A percentile compares a stretch with the other conserved stretches of the same genome.
These are phyloP conservation scores for Aphrocallistes beatrix DNA, from an alignment of 37 sponge, comb jelly and placozoan species.

Conservation along the genomic window DNA sequence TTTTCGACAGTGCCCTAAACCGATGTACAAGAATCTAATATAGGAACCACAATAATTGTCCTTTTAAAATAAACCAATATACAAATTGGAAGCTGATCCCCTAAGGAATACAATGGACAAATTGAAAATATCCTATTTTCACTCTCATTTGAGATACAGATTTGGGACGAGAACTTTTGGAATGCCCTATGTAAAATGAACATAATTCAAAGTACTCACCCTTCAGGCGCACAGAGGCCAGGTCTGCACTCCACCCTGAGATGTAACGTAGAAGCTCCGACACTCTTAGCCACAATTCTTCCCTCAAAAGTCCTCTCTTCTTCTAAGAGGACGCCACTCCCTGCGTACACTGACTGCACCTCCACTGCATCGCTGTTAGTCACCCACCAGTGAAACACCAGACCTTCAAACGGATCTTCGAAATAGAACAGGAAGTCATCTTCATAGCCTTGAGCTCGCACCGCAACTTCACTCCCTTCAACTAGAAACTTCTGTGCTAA, in stretches of 20 bases:
- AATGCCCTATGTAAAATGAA: no score
- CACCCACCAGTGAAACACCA: constrained; percentile 61
- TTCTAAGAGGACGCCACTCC: constrained; percentile 15
- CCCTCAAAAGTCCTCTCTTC: background rate
- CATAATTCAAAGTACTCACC: background rate
- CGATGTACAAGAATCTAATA: no score
- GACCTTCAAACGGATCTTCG: constrained; percentile 27
- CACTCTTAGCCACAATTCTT: constrained; percentile 6
- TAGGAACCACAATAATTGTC: no score
- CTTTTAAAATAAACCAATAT: no score
- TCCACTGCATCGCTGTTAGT: constrained; percentile 62
- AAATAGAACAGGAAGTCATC: constrained; percentile 75
- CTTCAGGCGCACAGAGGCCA: background rate
- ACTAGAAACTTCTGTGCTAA: constrained; percentile 45
- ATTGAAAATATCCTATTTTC: no score
- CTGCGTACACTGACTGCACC: constrained; percentile 52
- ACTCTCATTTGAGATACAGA: no score
- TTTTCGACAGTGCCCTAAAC: no score
- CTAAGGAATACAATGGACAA: no score
- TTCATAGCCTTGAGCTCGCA: constrained; percentile 40
- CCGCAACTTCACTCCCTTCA: constrained; percentile 48
- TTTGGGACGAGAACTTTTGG: no score
- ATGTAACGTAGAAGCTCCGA: background rate
- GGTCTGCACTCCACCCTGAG: constrained; percentile 11
- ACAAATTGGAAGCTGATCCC: no score